Evolutionary conservation across 2,888 invertebrate species (phyloP).

Genomic region (Saturnia japonica): DNA sequence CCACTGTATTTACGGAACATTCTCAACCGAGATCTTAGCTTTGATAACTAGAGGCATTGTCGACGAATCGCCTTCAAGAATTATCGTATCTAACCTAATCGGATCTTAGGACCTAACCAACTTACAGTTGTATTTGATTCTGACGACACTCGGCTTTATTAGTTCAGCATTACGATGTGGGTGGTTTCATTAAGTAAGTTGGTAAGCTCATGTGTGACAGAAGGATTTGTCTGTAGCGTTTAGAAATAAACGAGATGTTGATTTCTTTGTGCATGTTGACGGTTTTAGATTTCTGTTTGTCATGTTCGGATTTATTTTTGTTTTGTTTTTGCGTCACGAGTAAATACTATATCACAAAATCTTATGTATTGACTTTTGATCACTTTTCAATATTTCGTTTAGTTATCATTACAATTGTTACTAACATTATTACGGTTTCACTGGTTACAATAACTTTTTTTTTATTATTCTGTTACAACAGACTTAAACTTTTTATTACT

Average conservation of each 20-base stretch:
- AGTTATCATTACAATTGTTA: background rate
- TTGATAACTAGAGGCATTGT: conserved; percentile 65
- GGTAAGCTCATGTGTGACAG: conserved; percentile 62
- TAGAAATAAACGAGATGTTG: conserved; percentile 76
- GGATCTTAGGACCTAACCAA: conserved; percentile 60
- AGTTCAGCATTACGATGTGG: conserved; percentile 23
- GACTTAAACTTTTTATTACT: too few species aligned
- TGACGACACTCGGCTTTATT: conserved; percentile 37
- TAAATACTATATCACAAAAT: background rate
- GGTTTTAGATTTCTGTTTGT: conserved; percentile 63
- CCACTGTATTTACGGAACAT: conserved; percentile 66
- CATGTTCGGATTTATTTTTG: conserved; percentile 48
- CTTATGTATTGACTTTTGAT: background rate
- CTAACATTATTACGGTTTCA: background rate
- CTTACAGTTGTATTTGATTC: conserved; percentile 23
- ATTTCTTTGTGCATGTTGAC: conserved; percentile 73
- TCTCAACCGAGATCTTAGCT: conserved; percentile 56
- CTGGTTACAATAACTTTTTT: background rate
- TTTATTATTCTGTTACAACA: too few species aligned
- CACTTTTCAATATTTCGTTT: background rate
- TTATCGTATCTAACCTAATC: conserved; percentile 75
- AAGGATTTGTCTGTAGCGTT: conserved; percentile 74
- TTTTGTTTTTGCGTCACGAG: conserved; percentile 48
- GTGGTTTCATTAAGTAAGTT: conserved; percentile 25
- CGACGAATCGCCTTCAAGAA: conserved; percentile 63